Conservation (phyloP, 2,888 invertebrate species). For the Chymomyza procnemis region DNA sequence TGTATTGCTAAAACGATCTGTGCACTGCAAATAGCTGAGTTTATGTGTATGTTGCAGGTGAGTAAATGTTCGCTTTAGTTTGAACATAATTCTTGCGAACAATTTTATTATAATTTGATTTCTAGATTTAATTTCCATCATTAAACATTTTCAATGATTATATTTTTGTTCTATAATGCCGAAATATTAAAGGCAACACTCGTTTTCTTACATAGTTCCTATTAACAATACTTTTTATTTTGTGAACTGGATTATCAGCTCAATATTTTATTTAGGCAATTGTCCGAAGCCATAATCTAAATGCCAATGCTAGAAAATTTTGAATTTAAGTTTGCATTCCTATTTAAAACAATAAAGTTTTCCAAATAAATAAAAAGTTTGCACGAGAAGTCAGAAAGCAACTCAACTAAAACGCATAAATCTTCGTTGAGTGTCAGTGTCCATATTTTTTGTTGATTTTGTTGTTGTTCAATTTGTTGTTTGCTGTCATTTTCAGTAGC, state of each 20-base stretch:
- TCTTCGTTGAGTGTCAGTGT: slow-evolving; percentile 70
- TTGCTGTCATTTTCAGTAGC: slow-evolving; percentile 55
- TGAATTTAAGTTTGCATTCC: neutral
- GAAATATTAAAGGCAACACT: too few species aligned
- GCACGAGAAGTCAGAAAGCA: neutral
- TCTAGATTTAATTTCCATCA: too few species aligned
- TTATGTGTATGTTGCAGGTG: too few species aligned
- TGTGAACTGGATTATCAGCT: neutral
- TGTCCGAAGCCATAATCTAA: neutral
- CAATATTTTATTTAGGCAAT: neutral
- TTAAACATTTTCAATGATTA: too few species aligned
- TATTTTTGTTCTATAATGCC: too few species aligned
- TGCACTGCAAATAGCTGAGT: neutral
- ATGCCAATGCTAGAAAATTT: neutral
- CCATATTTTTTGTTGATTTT: slow-evolving; percentile 57
- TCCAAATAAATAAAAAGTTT: neutral
- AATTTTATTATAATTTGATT: too few species aligned
- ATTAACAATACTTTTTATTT: too few species aligned
- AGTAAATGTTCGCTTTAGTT: neutral
- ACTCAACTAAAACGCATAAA: slow-evolving; percentile 70
- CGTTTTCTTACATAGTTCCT: too few species aligned
- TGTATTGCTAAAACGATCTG: neutral
- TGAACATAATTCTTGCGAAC: too few species aligned
- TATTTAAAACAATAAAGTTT: neutral
- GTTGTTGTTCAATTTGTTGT: slow-evolving; percentile 35